These are phyloP conservation scores for Erpobdella octoculata DNA, from an alignment of 2,888 invertebrate species.

Conservation along the genomic window DNA sequence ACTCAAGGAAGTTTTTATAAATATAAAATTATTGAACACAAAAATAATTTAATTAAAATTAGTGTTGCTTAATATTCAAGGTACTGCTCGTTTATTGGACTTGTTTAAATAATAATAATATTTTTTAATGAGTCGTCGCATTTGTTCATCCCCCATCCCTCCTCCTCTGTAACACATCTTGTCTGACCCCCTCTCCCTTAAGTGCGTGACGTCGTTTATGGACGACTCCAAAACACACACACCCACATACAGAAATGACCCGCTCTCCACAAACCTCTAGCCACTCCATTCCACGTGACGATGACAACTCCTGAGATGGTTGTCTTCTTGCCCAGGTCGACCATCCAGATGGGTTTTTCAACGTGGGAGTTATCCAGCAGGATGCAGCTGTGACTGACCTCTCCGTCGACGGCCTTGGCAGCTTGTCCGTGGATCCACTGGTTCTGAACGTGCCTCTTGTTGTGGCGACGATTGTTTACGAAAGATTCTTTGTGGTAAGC, in stretches of 20 bases:
- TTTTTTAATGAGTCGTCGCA: too few relatives aligned
- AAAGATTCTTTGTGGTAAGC: slow-evolving; percentile 55
- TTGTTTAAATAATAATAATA: too few relatives aligned
- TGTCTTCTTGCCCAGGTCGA: slow-evolving; percentile 53
- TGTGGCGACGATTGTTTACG: slow-evolving; percentile 53
- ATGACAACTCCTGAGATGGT: slow-evolving; percentile 55
- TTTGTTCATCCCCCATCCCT: too few relatives aligned
- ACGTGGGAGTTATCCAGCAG: slow-evolving; percentile 56
- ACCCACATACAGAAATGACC: background rate
- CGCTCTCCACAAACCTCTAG: slow-evolving; percentile 31
- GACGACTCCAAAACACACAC: too few relatives aligned
- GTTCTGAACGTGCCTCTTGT: slow-evolving; percentile 53
- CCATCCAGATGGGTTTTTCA: slow-evolving; percentile 56
- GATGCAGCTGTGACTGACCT: slow-evolving; percentile 53
- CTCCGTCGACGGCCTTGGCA: slow-evolving; percentile 55
- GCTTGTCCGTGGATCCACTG: slow-evolving; percentile 48
- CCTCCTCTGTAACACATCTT: too few relatives aligned
- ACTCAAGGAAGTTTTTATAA: too few relatives aligned
- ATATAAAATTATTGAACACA: too few relatives aligned
- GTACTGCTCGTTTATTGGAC: too few relatives aligned
- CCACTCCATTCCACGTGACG: slow-evolving; percentile 52
- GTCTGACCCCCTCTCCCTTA: too few relatives aligned
- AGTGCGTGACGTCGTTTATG: too few relatives aligned
- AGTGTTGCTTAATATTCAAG: too few relatives aligned
- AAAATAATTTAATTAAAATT: too few relatives aligned